Conservation (phyloP, 2,113 vertebrate species). For the Microtus oregoni region DNA sequence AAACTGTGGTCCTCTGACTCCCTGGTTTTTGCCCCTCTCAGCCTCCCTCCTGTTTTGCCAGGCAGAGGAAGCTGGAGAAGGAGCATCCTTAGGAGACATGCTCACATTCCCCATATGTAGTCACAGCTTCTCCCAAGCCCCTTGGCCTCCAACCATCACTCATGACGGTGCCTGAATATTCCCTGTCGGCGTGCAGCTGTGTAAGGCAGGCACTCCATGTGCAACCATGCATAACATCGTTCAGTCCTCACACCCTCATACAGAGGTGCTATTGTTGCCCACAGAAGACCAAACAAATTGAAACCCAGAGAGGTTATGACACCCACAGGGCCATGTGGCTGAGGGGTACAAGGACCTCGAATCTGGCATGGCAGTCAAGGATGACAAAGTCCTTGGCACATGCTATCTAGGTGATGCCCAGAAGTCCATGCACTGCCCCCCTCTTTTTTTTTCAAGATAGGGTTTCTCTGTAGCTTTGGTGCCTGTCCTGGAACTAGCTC, state of each 20-base stretch:
- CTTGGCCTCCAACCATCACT: too few relatives aligned
- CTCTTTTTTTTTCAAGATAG: too few relatives aligned
- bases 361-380: not conserved
- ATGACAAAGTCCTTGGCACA: not conserved
- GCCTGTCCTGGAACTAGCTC: too few relatives aligned
- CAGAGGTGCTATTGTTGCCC: not conserved
- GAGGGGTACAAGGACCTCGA: not conserved
- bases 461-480: too few relatives aligned
- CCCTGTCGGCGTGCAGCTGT: not conserved
- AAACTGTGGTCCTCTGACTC: too few relatives aligned
- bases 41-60: not conserved
- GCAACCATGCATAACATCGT: not conserved
- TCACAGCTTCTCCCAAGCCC: not conserved
- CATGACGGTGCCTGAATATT: not conserved
- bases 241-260: not conserved
- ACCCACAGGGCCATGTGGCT: not conserved
- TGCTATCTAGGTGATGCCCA: not conserved
- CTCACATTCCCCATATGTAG: not conserved
- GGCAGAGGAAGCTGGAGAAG: not conserved
- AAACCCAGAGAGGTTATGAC: not conserved
- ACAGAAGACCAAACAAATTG: not conserved
- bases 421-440: not conserved
- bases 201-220: not conserved
- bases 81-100: not conserved
- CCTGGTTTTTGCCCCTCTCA: not conserved